Evolutionary conservation across 2,797 vertebrate species (phyloP), one percentile per base, ranked within the genome.

Genomic region (Enteromius anoplus): DNA sequence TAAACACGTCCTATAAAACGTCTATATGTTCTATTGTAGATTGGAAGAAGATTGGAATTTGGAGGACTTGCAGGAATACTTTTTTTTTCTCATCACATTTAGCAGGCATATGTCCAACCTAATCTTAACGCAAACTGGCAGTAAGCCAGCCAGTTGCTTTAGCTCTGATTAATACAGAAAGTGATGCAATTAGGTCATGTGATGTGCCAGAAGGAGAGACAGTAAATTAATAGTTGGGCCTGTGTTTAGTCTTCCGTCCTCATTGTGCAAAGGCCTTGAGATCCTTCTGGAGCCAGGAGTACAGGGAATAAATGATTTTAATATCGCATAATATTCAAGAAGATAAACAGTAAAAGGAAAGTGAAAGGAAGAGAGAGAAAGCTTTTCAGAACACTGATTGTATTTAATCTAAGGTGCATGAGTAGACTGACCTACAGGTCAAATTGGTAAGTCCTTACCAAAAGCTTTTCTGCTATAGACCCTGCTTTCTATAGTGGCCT

Each of bases 181-280:
- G 49, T 14, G 55, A 78, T 84, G 42, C 26, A 17, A 71, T 72
- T 71, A 84, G 75, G 68, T 78, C 58, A 76, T 23, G 42, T 85
- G 49, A 62, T 62, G 15, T 60, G 49, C 42, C 78, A 75, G 51
- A 68, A 53, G 8, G 9, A 47, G 71, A 69, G 34, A 58, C 60
- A 80, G 51, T 40, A 37, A 53, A 75, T 34, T 32, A 23, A 75
- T 51, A 55, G n/a, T 34, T 32, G 37, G 29, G 26, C 10, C 58
- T 80, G 45, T 72, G 47, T 53, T 42, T 21, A 60, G 15, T 40
- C 34, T 40, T 72, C 68, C 55, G 58, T 40, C 40, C 40, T 70
- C 19, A 21, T 9, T 34, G 42, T 12, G 9, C 7, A 62, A 49
- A 42, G 51, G 68, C 51, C 29, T 51, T 62, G 53, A 83, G 17